Evolutionary conservation across 2,797 vertebrate species (phyloP).

Genomic region (Picus viridis): DNA sequence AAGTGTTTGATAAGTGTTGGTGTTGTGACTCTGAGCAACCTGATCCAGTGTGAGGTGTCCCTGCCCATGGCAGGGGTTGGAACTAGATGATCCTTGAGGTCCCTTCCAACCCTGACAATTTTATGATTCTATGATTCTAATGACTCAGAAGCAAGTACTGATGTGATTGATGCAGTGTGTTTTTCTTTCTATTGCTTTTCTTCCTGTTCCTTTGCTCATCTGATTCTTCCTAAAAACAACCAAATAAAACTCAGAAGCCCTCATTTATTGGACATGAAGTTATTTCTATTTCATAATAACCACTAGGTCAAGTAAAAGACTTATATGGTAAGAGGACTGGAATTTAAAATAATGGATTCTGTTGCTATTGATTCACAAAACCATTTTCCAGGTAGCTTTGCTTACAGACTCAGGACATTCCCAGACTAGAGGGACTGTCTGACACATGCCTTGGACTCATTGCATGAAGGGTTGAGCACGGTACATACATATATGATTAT

Average conservation of each 20-base stretch:
- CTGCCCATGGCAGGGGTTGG: too few relatives aligned
- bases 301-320: neutral
- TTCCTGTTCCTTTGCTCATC: neutral
- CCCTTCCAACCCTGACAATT: too few relatives aligned
- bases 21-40: too few relatives aligned
- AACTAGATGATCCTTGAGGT: too few relatives aligned
- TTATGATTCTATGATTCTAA: neutral
- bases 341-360: neutral
- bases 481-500: neutral
- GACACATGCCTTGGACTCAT: neutral
- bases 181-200: neutral
- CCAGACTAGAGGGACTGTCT: neutral
- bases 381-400: neutral
- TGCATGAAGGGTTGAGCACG: fast-evolving
- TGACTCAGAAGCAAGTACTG: neutral
- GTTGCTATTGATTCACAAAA: neutral
- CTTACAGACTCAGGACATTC: neutral
- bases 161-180: neutral
- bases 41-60: too few relatives aligned
- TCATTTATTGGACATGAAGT: neutral
- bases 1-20: neutral
- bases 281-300: neutral
- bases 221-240: neutral
- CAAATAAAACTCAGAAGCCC: neutral
- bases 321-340: neutral